Evolutionary conservation across 2,888 invertebrate genomes (phyloP).

Genomic region (Tetramorium bicarinatum): DNA sequence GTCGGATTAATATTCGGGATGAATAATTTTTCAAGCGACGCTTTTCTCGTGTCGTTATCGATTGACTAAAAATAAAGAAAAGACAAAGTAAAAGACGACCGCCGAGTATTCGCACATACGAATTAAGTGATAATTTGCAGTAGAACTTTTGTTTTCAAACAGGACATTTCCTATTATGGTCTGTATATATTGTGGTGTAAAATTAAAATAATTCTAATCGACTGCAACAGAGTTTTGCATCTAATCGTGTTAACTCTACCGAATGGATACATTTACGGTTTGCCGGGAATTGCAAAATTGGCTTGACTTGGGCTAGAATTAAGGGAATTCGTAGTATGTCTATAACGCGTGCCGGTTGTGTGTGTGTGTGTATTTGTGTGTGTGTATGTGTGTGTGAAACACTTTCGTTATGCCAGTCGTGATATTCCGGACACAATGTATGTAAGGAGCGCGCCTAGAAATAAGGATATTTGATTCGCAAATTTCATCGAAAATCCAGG

Average conservation of each 20-base stretch:
- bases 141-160: slow-evolving; percentile 83
- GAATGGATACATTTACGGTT: slow-evolving; percentile 48
- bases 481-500: slow-evolving; percentile 56
- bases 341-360: slow-evolving; percentile 44
- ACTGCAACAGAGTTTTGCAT: slow-evolving; percentile 73
- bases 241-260: slow-evolving; percentile 67
- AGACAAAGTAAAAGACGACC: not conserved
- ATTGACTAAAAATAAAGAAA: not conserved
- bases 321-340: slow-evolving; percentile 58
- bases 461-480: slow-evolving; percentile 74
- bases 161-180: slow-evolving; percentile 72
- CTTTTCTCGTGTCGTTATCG: not conserved
- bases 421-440: slow-evolving; percentile 61
- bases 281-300: slow-evolving; percentile 54
- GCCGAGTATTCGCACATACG: slow-evolving; percentile 68
- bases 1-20: not conserved
- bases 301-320: slow-evolving; percentile 64
- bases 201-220: slow-evolving; percentile 62
- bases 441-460: slow-evolving; percentile 75
- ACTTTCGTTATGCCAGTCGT: slow-evolving; percentile 52
- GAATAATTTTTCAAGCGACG: not conserved
- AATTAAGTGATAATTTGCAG: slow-evolving; percentile 84
- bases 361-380: slow-evolving; percentile 37
- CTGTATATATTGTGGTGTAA: slow-evolving; percentile 52
- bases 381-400: slow-evolving; percentile 47